phyloP scores from a whole-genome alignment of 1,140 invertebrate species.

The Coptotermes formosanus region DNA sequence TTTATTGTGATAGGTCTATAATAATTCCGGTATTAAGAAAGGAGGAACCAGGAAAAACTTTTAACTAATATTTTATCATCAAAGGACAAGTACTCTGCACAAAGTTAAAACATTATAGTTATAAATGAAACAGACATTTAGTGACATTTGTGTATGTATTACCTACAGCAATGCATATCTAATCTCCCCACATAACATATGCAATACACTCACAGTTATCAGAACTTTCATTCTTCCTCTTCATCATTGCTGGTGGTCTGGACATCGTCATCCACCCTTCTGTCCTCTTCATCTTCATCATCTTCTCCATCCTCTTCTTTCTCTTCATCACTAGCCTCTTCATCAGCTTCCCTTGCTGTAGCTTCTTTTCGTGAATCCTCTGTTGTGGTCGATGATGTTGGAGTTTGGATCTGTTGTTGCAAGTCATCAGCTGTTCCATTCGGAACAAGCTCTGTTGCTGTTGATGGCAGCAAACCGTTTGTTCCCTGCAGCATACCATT shows the following conservation, averaged over 20 bases:
- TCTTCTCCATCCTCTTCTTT: conserved; percentile 34
- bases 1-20: too few species aligned
- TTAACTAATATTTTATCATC: too few species aligned
- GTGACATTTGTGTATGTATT: too few species aligned
- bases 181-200: too few species aligned
- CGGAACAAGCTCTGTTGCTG: conserved; percentile 29
- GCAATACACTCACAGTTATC: neutral
- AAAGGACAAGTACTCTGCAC: too few species aligned
- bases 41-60: too few species aligned
- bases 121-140: too few species aligned
- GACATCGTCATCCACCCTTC: conserved; percentile 19
- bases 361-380: conserved; percentile 40
- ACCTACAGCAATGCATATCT: too few species aligned
- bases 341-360: conserved; percentile 40
- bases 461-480: conserved; percentile 29
- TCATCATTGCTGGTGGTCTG: conserved; percentile 24
- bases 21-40: too few species aligned
- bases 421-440: conserved; percentile 32
- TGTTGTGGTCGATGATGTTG: conserved; percentile 41
- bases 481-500: conserved; percentile 10
- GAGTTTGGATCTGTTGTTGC: conserved; percentile 37
- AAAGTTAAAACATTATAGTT: too few species aligned
- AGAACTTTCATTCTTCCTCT: conserved; percentile 12
- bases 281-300: conserved; percentile 23
- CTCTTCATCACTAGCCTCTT: conserved; percentile 41